Evolutionary conservation across 2,797 vertebrate species (phyloP).

Genomic region (Mionectes olivaceus): DNA sequence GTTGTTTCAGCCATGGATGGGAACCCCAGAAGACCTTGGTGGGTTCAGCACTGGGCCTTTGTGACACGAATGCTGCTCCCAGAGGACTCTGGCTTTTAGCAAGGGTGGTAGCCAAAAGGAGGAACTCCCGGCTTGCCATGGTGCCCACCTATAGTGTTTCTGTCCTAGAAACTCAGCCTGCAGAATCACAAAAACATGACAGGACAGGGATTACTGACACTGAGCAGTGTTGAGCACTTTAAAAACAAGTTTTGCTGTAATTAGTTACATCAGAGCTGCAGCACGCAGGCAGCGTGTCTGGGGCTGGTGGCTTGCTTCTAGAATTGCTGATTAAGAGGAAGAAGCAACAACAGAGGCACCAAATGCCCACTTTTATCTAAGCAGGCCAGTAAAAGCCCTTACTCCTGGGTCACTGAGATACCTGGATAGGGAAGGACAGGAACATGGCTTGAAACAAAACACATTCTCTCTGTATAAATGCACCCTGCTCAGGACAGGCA

Average conservation of each 20-base stretch:
- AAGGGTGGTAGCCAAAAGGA: neutral
- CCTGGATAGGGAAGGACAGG: constrained; percentile 13
- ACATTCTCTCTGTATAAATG: neutral
- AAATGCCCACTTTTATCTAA: constrained; percentile 49
- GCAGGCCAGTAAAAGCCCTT: constrained; percentile 24
- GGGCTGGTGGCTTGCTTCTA: constrained; percentile 31
- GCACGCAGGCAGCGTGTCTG: neutral
- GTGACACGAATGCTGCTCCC: neutral
- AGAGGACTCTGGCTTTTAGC: neutral
- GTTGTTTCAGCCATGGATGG: neutral
- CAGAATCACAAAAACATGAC: neutral
- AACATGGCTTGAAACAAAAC: neutral
- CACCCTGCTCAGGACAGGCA: neutral
- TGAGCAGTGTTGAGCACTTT: neutral
- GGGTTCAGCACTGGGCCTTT: neutral
- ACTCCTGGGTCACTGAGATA: constrained; percentile 32
- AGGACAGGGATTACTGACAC: neutral
- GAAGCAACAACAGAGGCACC: constrained; percentile 40
- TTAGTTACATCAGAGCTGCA: constrained; percentile 7
- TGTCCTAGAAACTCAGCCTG: neutral
- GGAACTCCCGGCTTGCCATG: neutral
- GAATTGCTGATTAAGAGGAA: constrained; percentile 48
- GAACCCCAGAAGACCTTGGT: neutral
- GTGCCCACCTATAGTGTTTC: neutral
- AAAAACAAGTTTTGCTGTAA: constrained; percentile 27